Evolutionary conservation across 2,888 invertebrate species (phyloP).

Genomic region (Stenurella melanura): DNA sequence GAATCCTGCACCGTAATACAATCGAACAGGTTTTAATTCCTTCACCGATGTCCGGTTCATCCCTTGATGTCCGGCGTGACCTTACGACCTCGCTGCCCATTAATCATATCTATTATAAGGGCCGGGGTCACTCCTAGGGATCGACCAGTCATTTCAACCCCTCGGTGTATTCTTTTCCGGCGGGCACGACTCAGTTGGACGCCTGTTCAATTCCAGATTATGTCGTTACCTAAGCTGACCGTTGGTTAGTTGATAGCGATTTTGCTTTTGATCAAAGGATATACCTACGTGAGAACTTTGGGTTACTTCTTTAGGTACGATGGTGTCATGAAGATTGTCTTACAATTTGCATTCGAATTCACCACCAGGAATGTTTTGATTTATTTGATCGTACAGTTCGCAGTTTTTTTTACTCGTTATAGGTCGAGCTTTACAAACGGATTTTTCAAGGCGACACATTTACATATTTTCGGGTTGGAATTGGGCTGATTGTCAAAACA

Average conservation of each 20-base stretch:
- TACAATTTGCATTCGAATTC: constrained; percentile 72
- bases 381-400: constrained; percentile 65
- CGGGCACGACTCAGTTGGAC: constrained; percentile 54
- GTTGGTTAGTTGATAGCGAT: constrained; percentile 59
- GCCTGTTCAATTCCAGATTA: constrained; percentile 70
- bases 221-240: constrained; percentile 74
- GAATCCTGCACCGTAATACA: constrained; percentile 59
- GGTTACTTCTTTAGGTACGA: constrained; percentile 63
- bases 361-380: constrained; percentile 72
- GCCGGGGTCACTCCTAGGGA: constrained; percentile 68
- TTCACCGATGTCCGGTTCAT: constrained; percentile 70
- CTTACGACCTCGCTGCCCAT: constrained; percentile 73
- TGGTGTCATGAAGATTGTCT: constrained; percentile 66
- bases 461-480: constrained; percentile 53
- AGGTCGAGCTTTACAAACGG: constrained; percentile 46
- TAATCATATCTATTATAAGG: constrained; percentile 73
- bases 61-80: constrained; percentile 73
- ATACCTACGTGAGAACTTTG: constrained; percentile 70
- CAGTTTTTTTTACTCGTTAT: constrained; percentile 41
- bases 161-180: constrained; percentile 20
- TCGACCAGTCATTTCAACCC: constrained; percentile 59
- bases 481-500: constrained; percentile 54
- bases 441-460: constrained; percentile 49
- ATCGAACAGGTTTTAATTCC: constrained; percentile 70
- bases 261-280: constrained; percentile 65